Base-by-base conservation (phyloP, 1,140 invertebrate genomes). In the Brachystomella parvula region DNA sequence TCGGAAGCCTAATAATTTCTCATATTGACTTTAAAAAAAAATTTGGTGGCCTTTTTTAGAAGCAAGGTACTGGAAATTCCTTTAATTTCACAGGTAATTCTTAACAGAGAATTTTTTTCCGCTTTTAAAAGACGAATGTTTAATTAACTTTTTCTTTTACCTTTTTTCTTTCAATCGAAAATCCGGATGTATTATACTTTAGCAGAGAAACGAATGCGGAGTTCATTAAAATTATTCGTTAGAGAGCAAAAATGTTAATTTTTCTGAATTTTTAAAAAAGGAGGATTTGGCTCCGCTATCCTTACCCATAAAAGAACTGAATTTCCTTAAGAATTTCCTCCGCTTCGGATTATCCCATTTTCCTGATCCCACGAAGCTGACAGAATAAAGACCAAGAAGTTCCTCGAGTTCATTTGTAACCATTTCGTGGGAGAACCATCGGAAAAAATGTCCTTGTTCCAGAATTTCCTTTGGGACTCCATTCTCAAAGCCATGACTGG, bases 341-440 rank as follows among this genome's bases (percentile, higher is more conserved):
- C 71, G 61, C 21, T 6, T 31, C 3, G 71, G 71, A 63, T 69
- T 72, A 58, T 72, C 71, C 71, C 71, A 72, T 9, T 64, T 63
- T 1, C 29, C 57, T 19, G 65, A 35, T 6, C 71, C 71, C 1
- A 69, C 67, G 58, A 63, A 72, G 24, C 58, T 53, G 3, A 69
- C 53, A 6, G 71, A 64, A 33, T 72, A 72, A 28, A 69, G 21
- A 3, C 71, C 71, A 56, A 65, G 69, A 31, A 61, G 24, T 67
- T 61, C 21, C 47, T 60, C 71, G 67, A 69, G 61, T 72, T 65
- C 62, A 67, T 66, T 35, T 67, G 58, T 21, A 66, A 44, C 67
- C 67, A n/a, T 56, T 21, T n/a, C 53, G 29, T 9, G 29, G 47
- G 28, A 24, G 12, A 26, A 15, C 12, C 26, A 28, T 6, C 9